Conservation (phyloP, 2,113 vertebrate genomes). For the Dasypus novemcinctus region DNA sequence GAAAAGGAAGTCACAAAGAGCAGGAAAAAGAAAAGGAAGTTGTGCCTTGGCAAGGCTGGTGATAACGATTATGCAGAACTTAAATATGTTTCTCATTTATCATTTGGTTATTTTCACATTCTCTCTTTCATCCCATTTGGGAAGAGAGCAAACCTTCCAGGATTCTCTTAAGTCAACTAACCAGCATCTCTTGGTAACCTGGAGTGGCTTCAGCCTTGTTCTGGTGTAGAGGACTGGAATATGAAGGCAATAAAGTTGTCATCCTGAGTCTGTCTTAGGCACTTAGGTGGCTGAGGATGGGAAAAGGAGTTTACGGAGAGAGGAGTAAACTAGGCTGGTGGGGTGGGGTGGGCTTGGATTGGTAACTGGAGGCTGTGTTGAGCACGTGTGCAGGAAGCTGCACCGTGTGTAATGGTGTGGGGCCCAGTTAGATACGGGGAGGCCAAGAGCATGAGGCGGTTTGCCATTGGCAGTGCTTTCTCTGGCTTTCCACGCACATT, state of each 20-base stretch:
- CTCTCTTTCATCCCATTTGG: neutral
- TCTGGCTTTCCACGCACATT: neutral
- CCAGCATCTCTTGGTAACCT: neutral
- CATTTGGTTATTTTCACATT: neutral
- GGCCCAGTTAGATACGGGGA: neutral
- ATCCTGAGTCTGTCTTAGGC: neutral
- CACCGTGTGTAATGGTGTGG: accelerated
- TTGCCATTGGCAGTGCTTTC: neutral
- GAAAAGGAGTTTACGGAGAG: neutral
- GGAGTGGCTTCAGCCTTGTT: neutral
- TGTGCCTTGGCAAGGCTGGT: neutral
- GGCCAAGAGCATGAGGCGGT: neutral
- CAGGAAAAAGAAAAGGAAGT: neutral
- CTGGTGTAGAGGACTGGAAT: neutral
- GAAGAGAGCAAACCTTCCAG: neutral
- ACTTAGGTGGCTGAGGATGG: neutral
- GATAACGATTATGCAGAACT: neutral
- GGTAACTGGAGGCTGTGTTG: neutral
- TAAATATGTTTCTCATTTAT: neutral
- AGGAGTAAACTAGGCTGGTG: neutral
- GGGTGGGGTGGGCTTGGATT: neutral
- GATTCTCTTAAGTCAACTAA: neutral
- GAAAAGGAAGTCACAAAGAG: neutral
- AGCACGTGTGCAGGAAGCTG: neutral
- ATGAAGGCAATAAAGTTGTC: neutral